Base-by-base conservation (phyloP, 1,140 invertebrate genomes). In the Fopius arisanus region DNA sequence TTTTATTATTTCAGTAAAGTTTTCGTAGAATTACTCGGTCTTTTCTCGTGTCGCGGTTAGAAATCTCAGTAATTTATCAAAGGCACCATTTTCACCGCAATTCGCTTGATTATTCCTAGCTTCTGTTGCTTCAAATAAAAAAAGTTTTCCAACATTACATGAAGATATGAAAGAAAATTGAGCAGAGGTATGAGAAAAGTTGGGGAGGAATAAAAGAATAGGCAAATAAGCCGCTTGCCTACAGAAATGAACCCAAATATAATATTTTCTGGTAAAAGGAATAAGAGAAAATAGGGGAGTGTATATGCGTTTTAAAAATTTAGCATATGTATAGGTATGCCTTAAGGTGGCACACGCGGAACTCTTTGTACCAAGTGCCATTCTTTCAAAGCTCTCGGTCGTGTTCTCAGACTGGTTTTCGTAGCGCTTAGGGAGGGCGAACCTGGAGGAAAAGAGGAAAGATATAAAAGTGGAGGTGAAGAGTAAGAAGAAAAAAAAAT, bases 191-290 rank as follows among this genome's bases (percentile, higher is more conserved):
- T 3, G 19, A 37, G 40, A 68, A 40, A 48, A 28, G 9, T 26
- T 43, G 28, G 5, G 16, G n/a, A 43, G 23, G 43, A 68, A 43
- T 51, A n/a, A 51, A 19, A 33, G 67, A 62, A 62, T 54, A 43
- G 23, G 67, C 65, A 67, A 73, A 72, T 62, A 62, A 72, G 54
- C 12, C 70, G 23, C 31, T 41, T 40, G 41, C 33, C 70, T 72
- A 26, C 65, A 48, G 66, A 72, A 72, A 72, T 72, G 66, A 72
- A 72, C 70, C 31, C 21, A 31, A 72, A 66, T 72, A 72, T 66
- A 72, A 72, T 72, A 72, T 72, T 66, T 65, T 72, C 51, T 23
- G 23, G 5, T 29, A 29, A n/a, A 26, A 16, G 28, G 28, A 43
- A n/a, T 21, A 28, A 9, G 43, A 33, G 54, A 2, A 16, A n/a